phyloP scores from a whole-genome alignment of 2,113 vertebrate genomes.

The Eretmochelys imbricata region DNA sequence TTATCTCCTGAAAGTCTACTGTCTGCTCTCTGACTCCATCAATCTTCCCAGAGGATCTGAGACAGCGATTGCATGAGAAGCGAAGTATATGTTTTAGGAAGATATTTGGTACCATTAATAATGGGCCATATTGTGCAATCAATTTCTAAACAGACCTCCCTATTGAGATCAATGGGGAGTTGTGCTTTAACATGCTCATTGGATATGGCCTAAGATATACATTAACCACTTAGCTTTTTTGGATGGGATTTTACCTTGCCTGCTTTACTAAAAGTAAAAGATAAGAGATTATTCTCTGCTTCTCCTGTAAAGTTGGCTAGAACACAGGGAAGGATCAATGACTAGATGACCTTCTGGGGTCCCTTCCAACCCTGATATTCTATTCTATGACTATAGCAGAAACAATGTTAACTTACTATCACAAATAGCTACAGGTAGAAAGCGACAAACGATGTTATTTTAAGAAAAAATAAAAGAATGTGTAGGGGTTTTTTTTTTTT shows the following conservation, averaged over 20 bases:
- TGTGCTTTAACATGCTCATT: neutral
- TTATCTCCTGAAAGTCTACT: neutral
- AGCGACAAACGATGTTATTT: neutral
- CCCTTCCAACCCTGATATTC: no score
- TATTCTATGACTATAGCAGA: neutral
- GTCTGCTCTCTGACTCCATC: neutral
- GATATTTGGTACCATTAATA: neutral
- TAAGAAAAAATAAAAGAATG: neutral
- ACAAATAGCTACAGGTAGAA: neutral
- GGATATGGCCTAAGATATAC: neutral
- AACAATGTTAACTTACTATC: neutral
- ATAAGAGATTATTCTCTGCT: neutral
- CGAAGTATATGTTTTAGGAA: neutral
- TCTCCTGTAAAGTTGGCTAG: rapidly evolving
- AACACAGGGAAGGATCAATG: neutral
- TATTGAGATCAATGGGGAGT: neutral
- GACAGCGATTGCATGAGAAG: neutral
- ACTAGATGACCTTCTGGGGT: neutral
- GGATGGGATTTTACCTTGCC: neutral
- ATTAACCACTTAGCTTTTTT: neutral
- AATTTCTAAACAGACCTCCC: neutral
- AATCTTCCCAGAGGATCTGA: neutral
- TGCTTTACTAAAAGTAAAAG: neutral
- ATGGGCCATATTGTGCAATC: neutral
- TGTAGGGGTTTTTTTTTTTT: neutral